These are phyloP conservation scores for Salvelinus sp. DNA, from an alignment of 2,113 vertebrate genomes.

Conservation along the genomic window DNA sequence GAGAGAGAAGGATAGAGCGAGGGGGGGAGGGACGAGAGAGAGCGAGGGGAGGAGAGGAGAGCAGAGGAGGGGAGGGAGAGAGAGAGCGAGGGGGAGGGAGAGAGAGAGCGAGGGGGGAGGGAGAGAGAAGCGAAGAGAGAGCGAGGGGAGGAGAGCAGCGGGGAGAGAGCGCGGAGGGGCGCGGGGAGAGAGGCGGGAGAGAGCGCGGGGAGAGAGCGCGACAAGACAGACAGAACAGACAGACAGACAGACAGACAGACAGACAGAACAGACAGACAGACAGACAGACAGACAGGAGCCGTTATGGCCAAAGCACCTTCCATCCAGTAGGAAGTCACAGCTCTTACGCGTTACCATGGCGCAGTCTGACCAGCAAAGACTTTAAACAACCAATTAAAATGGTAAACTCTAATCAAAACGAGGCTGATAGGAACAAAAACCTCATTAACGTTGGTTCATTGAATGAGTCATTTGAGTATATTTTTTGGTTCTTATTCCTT, in stretches of 20 bases:
- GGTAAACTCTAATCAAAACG: not conserved
- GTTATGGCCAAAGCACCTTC: not conserved
- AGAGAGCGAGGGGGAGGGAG: not conserved
- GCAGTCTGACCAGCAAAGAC: slow-evolving; percentile 19
- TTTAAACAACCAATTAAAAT: slow-evolving; percentile 36
- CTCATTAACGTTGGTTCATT: not conserved
- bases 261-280: not conserved
- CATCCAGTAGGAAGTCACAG: slow-evolving; percentile 7
- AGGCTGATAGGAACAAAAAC: not conserved
- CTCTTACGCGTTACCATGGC: slow-evolving; percentile 37
- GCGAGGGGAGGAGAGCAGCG: not conserved
- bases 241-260: not conserved
- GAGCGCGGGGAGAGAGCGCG: not conserved
- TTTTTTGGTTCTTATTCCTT: not conserved
- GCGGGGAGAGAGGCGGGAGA: not conserved
- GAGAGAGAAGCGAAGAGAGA: not conserved
- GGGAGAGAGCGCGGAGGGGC: not conserved
- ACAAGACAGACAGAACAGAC: not conserved
- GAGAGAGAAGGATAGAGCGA: not conserved
- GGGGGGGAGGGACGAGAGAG: not conserved
- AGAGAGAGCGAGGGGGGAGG: not conserved
- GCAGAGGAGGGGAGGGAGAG: not conserved
- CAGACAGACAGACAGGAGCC: not conserved
- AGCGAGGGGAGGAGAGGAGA: not conserved
- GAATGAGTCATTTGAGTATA: not conserved